Evolutionary conservation across 2,113 vertebrate species (phyloP).

Genomic region (Recurvirostra avosetta): DNA sequence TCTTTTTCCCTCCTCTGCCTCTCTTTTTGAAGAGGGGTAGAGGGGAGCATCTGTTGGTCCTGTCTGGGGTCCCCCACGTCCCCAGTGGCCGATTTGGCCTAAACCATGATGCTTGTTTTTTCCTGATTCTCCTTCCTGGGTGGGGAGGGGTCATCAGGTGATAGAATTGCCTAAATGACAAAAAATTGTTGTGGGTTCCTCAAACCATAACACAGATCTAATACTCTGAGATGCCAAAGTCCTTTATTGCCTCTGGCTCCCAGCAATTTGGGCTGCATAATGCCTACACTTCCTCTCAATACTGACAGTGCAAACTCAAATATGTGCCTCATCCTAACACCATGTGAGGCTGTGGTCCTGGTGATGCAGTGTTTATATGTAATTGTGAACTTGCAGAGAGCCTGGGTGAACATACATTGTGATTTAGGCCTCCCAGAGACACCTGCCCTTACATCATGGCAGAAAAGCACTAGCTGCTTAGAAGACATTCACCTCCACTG

Average conservation of each 20-base stretch:
- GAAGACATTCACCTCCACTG: fast-evolving
- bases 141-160: too few relatives aligned
- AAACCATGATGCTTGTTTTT: too few relatives aligned
- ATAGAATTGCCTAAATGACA: too few relatives aligned
- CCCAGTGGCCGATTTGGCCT: too few relatives aligned
- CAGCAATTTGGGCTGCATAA: background rate
- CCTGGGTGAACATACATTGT: background rate
- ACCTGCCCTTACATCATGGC: background rate
- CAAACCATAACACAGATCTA: background rate
- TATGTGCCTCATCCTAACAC: background rate
- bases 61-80: too few relatives aligned
- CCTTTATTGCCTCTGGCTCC: background rate
- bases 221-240: background rate
- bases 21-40: too few relatives aligned
- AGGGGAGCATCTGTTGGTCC: too few relatives aligned
- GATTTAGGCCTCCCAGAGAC: background rate
- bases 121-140: too few relatives aligned
- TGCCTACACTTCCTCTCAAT: background rate
- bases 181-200: too few relatives aligned
- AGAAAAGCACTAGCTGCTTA: background rate
- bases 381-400: background rate
- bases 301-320: background rate
- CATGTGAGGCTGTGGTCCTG: constrained; percentile 30
- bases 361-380: background rate
- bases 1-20: too few relatives aligned